Evolutionary conservation across 2,888 invertebrate genomes (phyloP), one percentile per base, ranked within the genome.

Genomic region (Xanthia icteritia): DNA sequence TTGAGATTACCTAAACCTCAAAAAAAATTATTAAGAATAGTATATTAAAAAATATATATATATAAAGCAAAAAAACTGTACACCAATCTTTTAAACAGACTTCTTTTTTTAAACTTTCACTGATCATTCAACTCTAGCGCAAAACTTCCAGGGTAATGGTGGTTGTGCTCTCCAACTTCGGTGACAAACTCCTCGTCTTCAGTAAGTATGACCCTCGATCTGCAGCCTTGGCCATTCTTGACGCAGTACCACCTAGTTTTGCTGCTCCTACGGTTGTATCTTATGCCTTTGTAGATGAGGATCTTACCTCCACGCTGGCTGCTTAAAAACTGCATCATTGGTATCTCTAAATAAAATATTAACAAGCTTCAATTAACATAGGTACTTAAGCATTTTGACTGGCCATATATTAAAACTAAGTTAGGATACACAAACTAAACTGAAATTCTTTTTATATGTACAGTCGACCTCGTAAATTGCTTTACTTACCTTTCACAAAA

Each of bases 241-340:
- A 92, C 92, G 72, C 93, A 93, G 69, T 92, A 92, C 93, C 92
- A 94, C 23, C 92, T 81, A 2, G 86, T 89, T 60, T 78, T 89
- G 42, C 84, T 87, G 11, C 80, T 79, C 86, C 89, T 91, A 0
- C 63, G 77, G 31, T 82, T 78, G 73, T 84, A 91, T 0, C 84
- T 89, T 56, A 89, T 73, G 8, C 73, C 61, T 56, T 89, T 84
- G 58, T 86, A 88, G 54, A 85, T 70, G 8, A 90, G 65, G 45
- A 86, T 70, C 15, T 54, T 75, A 23, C 88, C 84, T 64, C 86
- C 83, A 74, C 90, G 76, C 5, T 75, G 85, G 9, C 83, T 82
- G 0, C 88, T 89, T 39, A 90, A 67, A 45, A 90, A 89, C 20
- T 79, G 58, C 11, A 86, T 56, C n/a, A 65, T 13, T 71, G 78